These are phyloP conservation scores for Pristis pectinata DNA, from an alignment of 2,797 vertebrate genomes.

Conservation along the genomic window DNA sequence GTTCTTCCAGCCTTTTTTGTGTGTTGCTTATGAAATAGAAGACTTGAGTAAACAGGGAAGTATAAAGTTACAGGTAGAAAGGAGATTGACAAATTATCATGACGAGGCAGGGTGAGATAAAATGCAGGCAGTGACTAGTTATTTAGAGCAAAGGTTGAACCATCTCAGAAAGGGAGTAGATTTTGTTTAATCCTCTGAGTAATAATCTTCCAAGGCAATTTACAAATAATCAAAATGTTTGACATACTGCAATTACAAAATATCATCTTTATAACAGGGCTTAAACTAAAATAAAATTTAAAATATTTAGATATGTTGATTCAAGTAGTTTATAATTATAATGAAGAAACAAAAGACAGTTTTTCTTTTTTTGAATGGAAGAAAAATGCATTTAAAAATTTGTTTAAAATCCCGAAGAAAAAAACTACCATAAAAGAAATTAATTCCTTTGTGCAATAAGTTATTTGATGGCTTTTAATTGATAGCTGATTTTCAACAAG, in stretches of 20 bases:
- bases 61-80: not conserved
- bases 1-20: too few relatives aligned
- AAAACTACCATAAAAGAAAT: not conserved
- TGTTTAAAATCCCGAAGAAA: not conserved
- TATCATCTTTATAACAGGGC: not conserved
- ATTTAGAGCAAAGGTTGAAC: not conserved
- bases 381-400: not conserved
- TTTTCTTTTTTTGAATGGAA: not conserved
- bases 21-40: too few relatives aligned
- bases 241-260: not conserved
- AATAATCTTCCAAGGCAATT: slow-evolving; percentile 8
- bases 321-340: not conserved
- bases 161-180: not conserved
- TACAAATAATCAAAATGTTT: not conserved
- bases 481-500: not conserved
- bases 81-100: not conserved
- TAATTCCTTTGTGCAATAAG: not conserved
- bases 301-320: not conserved
- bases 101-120: not conserved
- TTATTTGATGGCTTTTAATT: not conserved
- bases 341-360: not conserved
- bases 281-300: not conserved
- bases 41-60: not conserved
- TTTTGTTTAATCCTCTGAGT: slow-evolving; percentile 18
- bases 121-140: not conserved